phyloP scores from a whole-genome alignment of 2,113 vertebrate genomes.

The Apodemus speciosus region DNA sequence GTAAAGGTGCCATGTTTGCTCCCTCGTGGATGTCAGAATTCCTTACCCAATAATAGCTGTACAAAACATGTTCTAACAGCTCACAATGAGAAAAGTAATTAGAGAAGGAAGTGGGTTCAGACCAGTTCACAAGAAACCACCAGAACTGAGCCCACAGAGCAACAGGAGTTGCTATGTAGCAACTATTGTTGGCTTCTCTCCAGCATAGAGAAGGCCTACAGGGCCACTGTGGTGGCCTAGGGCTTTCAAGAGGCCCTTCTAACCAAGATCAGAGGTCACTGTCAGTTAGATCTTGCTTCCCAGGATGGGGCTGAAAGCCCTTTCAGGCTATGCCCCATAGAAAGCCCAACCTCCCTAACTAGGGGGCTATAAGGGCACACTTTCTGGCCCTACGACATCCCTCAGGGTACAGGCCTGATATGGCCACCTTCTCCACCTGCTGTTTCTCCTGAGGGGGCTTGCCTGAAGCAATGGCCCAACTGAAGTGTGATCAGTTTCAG shows the following conservation, averaged over 20 bases:
- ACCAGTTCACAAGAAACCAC: constrained; percentile 33
- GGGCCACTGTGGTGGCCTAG: constrained; percentile 13
- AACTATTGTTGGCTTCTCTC: constrained; percentile 24
- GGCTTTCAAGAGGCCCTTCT: constrained; percentile 25
- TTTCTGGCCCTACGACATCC: not conserved
- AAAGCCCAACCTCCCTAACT: not conserved
- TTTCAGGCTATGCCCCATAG: not conserved
- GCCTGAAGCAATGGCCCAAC: not conserved
- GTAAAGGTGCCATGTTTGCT: not conserved
- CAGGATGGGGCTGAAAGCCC: not conserved
- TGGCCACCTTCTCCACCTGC: not conserved
- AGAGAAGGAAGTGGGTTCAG: constrained; percentile 35
- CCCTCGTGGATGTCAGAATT: not conserved
- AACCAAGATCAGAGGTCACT: constrained; percentile 36
- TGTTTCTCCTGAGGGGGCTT: not conserved
- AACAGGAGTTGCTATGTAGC: constrained; percentile 32
- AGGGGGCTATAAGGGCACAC: not conserved
- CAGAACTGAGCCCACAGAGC: constrained; percentile 53
- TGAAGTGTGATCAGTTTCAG: constrained; percentile 3
- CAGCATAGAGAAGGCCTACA: constrained; percentile 14
- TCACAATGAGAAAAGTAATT: constrained; percentile 52
- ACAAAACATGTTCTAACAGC: not conserved
- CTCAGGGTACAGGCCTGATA: not conserved
- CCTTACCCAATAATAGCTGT: constrained; percentile 18
- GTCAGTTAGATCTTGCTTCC: constrained; percentile 32